Evolutionary conservation across 2,888 invertebrate genomes (phyloP), one percentile per base, ranked within the genome.

Genomic region (Dichetophora obliterata): DNA sequence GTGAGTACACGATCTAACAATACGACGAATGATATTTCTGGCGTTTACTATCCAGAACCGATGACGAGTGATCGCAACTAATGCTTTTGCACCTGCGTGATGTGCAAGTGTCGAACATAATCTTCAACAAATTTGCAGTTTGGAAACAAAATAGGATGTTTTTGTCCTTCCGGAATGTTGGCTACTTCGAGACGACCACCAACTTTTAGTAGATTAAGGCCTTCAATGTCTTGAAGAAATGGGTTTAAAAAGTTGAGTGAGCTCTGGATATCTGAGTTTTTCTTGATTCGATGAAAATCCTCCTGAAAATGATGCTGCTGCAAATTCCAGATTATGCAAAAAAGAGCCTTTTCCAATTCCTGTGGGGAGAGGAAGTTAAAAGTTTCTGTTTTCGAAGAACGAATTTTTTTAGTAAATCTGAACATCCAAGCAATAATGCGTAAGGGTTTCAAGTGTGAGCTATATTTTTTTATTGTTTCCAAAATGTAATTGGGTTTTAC

Each of bases 21-120:
- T 50, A 6, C 34, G 22, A 34, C 68, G 52, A 24, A 37, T 52
- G 19, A 75, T 11, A 9, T 3, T 27, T 71, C 76, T 19, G 5
- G 69, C 76, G 50, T 76, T 75, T 2, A 75, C 22, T 37, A 78
- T 66, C 79, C 76, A 78, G 27, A 76, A 72, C 0, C 70, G 48
- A 52, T 79, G 76, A 6, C 76, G 50, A 27, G 52, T 59, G 34
- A 71, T 73, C 5, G 59, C 31, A 4, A 31, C 31, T 31, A 79
- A 50, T 27, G 78, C 76, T 43, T 79, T 77, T 24, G 79, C 71
- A 9, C 79, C 77, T 2, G 77, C 75, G 22, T 79, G 76, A 68
- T 24, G 19, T 77, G 76, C 24, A 77, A 54, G 34, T 73, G 68
- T 8, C 52, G 19, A 66, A 70, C 50, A 14, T 72, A 11, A 48